phyloP scores from a whole-genome alignment of 2,113 vertebrate genomes.

The Ochotona curzoniae region DNA sequence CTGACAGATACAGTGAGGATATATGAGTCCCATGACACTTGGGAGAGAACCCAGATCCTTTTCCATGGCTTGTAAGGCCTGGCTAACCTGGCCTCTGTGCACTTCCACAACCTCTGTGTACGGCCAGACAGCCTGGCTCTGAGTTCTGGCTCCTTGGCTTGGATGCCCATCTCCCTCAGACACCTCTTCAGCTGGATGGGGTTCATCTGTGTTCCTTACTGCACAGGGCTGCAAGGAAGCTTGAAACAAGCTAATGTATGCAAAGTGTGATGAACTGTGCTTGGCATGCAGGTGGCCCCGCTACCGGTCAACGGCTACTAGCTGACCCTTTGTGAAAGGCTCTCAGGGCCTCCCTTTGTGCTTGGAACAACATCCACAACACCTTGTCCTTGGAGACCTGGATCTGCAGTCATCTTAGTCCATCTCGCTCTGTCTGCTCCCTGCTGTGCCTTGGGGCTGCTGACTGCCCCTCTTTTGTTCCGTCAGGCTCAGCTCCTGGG shows the following conservation, averaged over 20 bases:
- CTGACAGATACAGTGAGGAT: background rate
- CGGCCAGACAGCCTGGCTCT: background rate
- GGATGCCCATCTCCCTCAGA: background rate
- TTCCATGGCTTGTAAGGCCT: background rate
- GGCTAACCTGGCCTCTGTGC: background rate
- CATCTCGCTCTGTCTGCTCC: too few species aligned
- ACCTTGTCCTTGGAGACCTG: background rate
- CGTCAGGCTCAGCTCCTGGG: background rate
- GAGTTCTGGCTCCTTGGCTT: background rate
- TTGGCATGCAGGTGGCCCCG: background rate
- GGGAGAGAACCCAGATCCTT: too few species aligned
- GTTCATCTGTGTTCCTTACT: background rate
- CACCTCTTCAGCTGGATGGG: background rate
- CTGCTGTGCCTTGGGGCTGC: background rate
- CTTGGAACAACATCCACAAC: fast-evolving
- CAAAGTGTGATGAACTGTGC: background rate
- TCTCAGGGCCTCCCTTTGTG: background rate
- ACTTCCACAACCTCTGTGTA: background rate
- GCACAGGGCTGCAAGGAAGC: background rate
- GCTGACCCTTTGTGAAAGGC: background rate
- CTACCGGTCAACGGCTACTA: background rate
- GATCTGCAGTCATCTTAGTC: background rate
- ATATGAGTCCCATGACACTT: background rate
- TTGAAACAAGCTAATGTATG: background rate
- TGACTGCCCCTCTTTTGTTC: background rate